Percentiles rank a stretch among this genome's conserved stretches.
These are phyloP conservation scores for Litoditis marina DNA, from an alignment of 2,888 invertebrate species.

Conservation along the genomic window DNA sequence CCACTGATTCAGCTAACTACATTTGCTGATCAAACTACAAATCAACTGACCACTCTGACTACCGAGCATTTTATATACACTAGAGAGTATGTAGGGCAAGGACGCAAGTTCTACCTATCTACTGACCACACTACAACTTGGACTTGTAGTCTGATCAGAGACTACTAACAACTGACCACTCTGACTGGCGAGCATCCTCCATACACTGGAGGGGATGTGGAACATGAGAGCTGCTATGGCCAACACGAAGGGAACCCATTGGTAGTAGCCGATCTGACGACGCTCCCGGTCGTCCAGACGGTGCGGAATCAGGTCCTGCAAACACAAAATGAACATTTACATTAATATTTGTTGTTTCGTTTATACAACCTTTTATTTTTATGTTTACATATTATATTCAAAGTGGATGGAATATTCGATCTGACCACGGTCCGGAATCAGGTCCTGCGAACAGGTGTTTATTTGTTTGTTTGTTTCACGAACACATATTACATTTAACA, in stretches of 20 bases:
- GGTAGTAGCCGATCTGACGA: conserved; percentile 57
- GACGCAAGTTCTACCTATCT: no score
- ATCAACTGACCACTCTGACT: no score
- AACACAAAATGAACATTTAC: no score
- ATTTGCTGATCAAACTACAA: no score
- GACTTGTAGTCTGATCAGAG: no score
- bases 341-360: neutral
- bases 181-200: conserved; percentile 60
- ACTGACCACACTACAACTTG: no score
- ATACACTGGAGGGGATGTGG: conserved; percentile 60
- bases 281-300: conserved; percentile 61
- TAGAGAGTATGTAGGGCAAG: no score
- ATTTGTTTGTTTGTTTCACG: no score
- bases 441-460: neutral
- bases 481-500: no score
- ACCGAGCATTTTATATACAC: no score
- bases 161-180: conserved; percentile 45
- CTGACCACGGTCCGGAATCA: neutral
- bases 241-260: conserved; percentile 60
- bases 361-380: neutral
- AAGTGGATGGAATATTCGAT: conserved; percentile 1
- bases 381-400: neutral
- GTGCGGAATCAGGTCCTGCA: conserved; percentile 62
- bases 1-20: no score
- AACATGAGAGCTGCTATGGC: conserved; percentile 56